phyloP scores from a whole-genome alignment of 1,140 invertebrate genomes.

The Achatina immaculata region DNA sequence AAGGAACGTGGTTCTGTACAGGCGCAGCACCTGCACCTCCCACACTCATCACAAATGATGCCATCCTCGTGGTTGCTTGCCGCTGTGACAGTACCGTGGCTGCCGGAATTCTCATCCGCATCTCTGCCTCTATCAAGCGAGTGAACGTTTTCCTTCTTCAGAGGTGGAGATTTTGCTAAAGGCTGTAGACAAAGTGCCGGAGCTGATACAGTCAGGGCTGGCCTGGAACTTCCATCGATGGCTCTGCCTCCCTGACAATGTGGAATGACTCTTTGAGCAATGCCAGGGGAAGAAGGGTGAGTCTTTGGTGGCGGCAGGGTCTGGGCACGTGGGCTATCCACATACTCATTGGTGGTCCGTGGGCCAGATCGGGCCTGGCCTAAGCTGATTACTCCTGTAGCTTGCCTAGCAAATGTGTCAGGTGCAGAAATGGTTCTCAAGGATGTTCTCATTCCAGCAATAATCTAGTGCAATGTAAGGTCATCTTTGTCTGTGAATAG shows the following conservation, averaged over 20 bases:
- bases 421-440: constrained; percentile 49
- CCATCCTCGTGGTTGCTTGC: constrained; percentile 71
- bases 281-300: constrained; percentile 16
- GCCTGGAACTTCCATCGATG: constrained; percentile 16
- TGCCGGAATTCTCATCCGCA: not conserved
- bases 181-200: constrained; percentile 52
- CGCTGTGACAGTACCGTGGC: constrained; percentile 32
- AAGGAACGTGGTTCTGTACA: constrained; percentile 86
- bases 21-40: constrained; percentile 86
- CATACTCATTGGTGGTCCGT: constrained; percentile 66
- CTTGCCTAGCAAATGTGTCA: constrained; percentile 28
- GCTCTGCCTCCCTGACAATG: constrained; percentile 19
- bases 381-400: constrained; percentile 52
- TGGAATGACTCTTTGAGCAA: constrained; percentile 18
- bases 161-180: constrained; percentile 51
- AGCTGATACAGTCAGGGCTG: not conserved
- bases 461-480: constrained; percentile 12
- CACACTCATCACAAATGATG: constrained; percentile 88
- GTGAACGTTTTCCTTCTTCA: constrained; percentile 54
- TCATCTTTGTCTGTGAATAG: constrained; percentile 19
- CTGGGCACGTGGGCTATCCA: constrained; percentile 60
- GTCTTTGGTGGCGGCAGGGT: constrained; percentile 39
- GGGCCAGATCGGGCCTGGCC: constrained; percentile 62
- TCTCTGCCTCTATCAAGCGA: constrained; percentile 2
- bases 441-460: constrained; percentile 42